Evolutionary conservation across 2,113 vertebrate genomes (phyloP), one percentile per base, ranked within the genome.

Genomic region (Xenotilapia caudafasciata): DNA sequence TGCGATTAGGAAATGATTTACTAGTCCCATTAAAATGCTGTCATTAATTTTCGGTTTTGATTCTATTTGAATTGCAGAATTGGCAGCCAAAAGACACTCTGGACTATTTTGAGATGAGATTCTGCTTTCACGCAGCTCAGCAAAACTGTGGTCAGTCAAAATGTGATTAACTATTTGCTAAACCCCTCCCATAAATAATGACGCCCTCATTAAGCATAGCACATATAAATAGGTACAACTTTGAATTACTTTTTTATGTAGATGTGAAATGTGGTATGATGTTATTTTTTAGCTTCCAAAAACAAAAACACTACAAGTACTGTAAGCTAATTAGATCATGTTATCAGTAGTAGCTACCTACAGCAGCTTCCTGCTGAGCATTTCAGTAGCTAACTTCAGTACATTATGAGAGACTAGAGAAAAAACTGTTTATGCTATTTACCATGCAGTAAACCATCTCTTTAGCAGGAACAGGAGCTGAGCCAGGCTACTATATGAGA

Each of bases 1-100:
- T 49, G 75, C 86, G 82, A 87, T 79, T 68, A 84, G 75, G 86
- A 79, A 68, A 81, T 80, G 60, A 89, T 92, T 90, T 90, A 91
- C 84, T 60, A 60, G 68, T 82, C 82, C 82, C 89, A 85, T 91
- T 92, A 93, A 91, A 93, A 92, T 75, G 40, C 83, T 85, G 86
- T 92, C 90, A 89, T 58, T 84, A 79, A 84, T 79, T 93, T 90
- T 54, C 77, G 70, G 75, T 60, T 79, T 79, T 80, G 70, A 90
- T 58, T 83, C 82, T 81, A 84, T 90, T 86, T 83, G 55, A 80
- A 77, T 82, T 83, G 42, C 49, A 7, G 85, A 87, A 86, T 70
- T 86, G 86, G 80, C 80, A 88, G 55, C 68, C 28, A 65, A 51
- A 88, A 88, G 45, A 51, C 80, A 35, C 49, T 6, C 73, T 9